Evolutionary conservation across 1,140 invertebrate genomes (phyloP), one percentile per base, ranked within the genome.

Genomic region (Littorina saxatilis): DNA sequence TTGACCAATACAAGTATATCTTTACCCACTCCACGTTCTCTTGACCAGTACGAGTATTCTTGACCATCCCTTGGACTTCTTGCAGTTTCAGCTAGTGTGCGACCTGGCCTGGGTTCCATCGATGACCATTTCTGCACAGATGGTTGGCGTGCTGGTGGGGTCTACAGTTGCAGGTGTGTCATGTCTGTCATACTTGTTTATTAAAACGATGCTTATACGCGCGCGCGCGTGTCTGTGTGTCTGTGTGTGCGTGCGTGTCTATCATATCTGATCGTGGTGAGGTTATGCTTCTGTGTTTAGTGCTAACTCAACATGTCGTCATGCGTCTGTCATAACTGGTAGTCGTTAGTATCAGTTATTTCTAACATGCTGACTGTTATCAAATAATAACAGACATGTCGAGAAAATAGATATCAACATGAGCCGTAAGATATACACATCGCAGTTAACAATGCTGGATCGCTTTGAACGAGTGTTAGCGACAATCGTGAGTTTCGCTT

Each of bases 21-120:
- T 27, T 32, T 20, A 29, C 3, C 17, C 66, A 58, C 27, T 1
- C 52, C 3, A 58, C 17, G 27, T n/a, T 58, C 27, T 58, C 27
- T 3, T 20, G 27, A n/a, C n/a, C n/a, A n/a, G n/a, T n/a, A 61
- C 29, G 4, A 13, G 32, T 9, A 17, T 15, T 78, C 1, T 43
- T 84, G n/a, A n/a, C n/a, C n/a, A n/a, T n/a, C n/a, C n/a, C n/a
- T n/a, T n/a, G n/a, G n/a, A n/a, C n/a, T n/a, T n/a, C n/a, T n/a
- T 84, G 61, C 78, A 87, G 86, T 87, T 79, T 39, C 55, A 79
- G n/a, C 63, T 87, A n/a, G 82, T 87, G 23, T 87, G 86, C 70
- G 82, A 82, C 2, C 43, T 70, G 23, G 61, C 70, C 58, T 87
- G 79, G 78, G 78, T 87, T n/a, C 61, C 78, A 0, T 74, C 72